These are phyloP conservation scores for Scolanthus callimorphus DNA, from an alignment of 92 coral and sea anemone genomes.

Conservation along the genomic window DNA sequence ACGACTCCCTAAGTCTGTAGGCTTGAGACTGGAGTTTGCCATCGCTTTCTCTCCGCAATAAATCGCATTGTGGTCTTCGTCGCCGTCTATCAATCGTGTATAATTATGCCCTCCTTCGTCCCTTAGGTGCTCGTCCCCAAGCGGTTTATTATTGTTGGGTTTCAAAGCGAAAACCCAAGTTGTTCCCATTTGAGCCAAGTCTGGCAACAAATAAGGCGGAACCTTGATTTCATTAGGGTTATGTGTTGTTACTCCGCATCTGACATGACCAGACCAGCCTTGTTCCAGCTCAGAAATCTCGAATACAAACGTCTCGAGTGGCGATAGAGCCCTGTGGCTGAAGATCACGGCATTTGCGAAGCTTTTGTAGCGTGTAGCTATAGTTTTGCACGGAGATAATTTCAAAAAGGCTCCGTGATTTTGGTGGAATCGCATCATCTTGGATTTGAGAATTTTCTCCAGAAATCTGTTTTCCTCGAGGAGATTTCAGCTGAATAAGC, in stretches of 20 bases:
- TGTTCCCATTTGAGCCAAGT: conserved; percentile 77
- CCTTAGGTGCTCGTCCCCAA: conserved; percentile 79
- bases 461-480: too few relatives aligned
- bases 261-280: conserved; percentile 90
- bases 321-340: conserved; percentile 66
- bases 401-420: conserved; percentile 72
- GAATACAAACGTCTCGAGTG: conserved; percentile 76
- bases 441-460: too few relatives aligned
- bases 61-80: conserved; percentile 60
- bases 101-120: conserved; percentile 72
- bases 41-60: conserved; percentile 63
- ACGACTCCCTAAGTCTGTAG: conserved; percentile 79
- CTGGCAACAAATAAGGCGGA: conserved; percentile 80
- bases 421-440: conserved; percentile 75
- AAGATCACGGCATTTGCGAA: conserved; percentile 88
- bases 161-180: conserved; percentile 89
- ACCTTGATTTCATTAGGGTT: conserved; percentile 56
- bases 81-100: conserved; percentile 59
- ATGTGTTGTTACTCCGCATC: conserved; percentile 80
- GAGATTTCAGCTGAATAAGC: too few relatives aligned
- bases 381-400: conserved; percentile 58
- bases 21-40: conserved; percentile 12
- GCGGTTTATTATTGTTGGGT: conserved; percentile 66
- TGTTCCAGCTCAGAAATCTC: conserved; percentile 79
- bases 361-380: conserved; percentile 75